Conservation (phyloP, 2,113 vertebrate genomes). For the Tragelaphus buxtoni region DNA sequence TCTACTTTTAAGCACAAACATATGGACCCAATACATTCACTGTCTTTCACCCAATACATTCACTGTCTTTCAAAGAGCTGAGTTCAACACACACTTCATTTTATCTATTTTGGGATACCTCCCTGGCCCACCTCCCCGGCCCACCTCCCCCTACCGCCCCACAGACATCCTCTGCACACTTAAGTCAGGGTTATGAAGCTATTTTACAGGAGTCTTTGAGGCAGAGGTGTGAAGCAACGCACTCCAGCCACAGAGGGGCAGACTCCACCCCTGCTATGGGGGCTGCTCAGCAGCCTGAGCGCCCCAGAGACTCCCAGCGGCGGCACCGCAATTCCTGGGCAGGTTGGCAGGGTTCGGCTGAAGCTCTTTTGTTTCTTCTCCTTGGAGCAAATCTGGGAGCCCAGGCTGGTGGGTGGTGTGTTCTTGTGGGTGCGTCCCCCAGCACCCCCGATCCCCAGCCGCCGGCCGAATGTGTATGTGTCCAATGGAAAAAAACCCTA, state of each 20-base stretch:
- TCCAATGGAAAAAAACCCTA: constrained; percentile 32
- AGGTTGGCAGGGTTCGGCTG: background rate
- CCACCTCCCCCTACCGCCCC: background rate
- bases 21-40: background rate
- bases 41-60: background rate
- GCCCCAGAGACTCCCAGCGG: background rate
- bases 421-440: background rate
- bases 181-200: background rate
- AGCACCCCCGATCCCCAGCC: background rate
- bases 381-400: background rate
- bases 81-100: constrained; percentile 21
- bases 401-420: background rate
- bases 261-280: background rate
- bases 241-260: constrained; percentile 42
- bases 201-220: background rate
- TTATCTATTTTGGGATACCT: background rate
- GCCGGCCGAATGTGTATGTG: fast-evolving
- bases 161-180: background rate
- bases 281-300: background rate
- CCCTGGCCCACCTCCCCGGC: too few relatives aligned
- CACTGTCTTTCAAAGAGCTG: background rate
- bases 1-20: background rate
- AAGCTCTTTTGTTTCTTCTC: constrained; percentile 23
- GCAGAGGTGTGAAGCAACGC: constrained; percentile 35
- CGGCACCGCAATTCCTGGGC: background rate